A percentile compares a stretch with the other conserved stretches of the same genome.
Conservation (phyloP, 2,888 invertebrate species). For the Andricus curvator region DNA sequence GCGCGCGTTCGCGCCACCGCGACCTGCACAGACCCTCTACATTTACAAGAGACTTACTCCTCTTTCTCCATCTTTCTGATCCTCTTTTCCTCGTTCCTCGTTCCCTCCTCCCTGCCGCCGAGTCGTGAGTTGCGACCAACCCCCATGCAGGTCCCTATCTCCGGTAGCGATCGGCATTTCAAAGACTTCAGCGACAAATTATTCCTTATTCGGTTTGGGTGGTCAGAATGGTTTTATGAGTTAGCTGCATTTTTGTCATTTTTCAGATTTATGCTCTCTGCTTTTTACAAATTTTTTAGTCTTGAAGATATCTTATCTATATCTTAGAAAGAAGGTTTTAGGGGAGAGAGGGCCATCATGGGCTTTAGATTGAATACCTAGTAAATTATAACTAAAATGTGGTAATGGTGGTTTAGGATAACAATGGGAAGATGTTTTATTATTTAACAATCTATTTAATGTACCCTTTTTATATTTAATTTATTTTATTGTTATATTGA, state of each 20-base stretch:
- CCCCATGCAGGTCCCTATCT: conserved; percentile 33
- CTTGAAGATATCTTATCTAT: not conserved
- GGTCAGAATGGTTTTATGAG: conserved; percentile 19
- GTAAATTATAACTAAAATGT: too few species aligned
- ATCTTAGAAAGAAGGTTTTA: too few species aligned
- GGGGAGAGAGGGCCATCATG: too few species aligned
- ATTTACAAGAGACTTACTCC: conserved; percentile 51
- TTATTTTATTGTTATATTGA: too few species aligned
- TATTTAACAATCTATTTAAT: too few species aligned
- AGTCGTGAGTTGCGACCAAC: conserved; percentile 22
- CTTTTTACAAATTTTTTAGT: not conserved
- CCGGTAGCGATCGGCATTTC: conserved; percentile 41
- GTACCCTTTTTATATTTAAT: too few species aligned
- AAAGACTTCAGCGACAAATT: conserved; percentile 40
- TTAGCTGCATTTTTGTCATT: conserved; percentile 20
- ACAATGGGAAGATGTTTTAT: too few species aligned
- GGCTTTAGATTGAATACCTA: too few species aligned
- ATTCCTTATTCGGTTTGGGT: conserved; percentile 40
- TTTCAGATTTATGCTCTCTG: conserved; percentile 1
- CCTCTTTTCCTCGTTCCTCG: conserved; percentile 42
- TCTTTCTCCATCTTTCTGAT: conserved; percentile 55
- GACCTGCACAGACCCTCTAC: conserved; percentile 42
- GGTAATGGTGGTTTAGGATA: too few species aligned
- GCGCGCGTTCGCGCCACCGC: conserved; percentile 67
- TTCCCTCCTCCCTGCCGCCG: conserved; percentile 16